Conservation (phyloP, 37 sponge, comb jelly and placozoan genomes). For the Agelas oroides region DNA sequence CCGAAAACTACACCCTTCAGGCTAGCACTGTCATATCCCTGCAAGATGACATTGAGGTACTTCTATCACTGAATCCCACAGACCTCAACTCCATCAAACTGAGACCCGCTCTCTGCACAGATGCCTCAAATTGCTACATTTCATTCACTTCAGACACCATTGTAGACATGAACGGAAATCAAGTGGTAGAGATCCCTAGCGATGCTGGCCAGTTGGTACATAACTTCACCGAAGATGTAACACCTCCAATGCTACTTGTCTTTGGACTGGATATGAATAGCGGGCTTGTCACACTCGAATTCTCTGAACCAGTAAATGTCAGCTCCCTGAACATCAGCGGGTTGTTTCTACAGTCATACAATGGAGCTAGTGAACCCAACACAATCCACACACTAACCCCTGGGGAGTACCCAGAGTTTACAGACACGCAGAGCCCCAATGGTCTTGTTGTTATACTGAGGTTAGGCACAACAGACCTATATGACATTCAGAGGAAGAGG, state of each 20-base stretch:
- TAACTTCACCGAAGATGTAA: slow-evolving; percentile 71
- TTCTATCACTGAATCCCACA: slow-evolving; percentile 38
- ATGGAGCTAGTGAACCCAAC: slow-evolving; percentile 56
- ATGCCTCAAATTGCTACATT: slow-evolving; percentile 55
- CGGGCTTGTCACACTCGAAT: slow-evolving; percentile 61
- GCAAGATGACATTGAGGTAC: slow-evolving; percentile 50
- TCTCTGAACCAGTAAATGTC: slow-evolving; percentile 81
- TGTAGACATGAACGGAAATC: slow-evolving; percentile 83
- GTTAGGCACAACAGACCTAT: slow-evolving; percentile 62
- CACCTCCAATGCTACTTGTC: slow-evolving; percentile 43
- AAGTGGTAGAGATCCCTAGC: slow-evolving; percentile 25
- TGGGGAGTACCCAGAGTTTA: slow-evolving; percentile 59
- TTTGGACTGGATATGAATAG: slow-evolving; percentile 79
- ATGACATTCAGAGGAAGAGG: slow-evolving; percentile 64
- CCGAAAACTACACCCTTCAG: slow-evolving; percentile 47
- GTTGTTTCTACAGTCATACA: slow-evolving; percentile 35
- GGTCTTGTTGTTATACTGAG: slow-evolving; percentile 49
- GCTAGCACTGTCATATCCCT: slow-evolving; percentile 30
- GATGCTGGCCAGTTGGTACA: slow-evolving; percentile 18
- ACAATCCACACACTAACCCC: slow-evolving; percentile 44
- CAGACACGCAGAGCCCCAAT: slow-evolving; percentile 59
- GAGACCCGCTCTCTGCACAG: slow-evolving; percentile 64
- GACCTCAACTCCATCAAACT: slow-evolving; percentile 87
- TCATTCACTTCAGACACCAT: slow-evolving; percentile 53
- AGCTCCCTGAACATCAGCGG: slow-evolving; percentile 53